Conservation (phyloP, 2,888 invertebrate species). For the Myopa tessellatipennis region DNA sequence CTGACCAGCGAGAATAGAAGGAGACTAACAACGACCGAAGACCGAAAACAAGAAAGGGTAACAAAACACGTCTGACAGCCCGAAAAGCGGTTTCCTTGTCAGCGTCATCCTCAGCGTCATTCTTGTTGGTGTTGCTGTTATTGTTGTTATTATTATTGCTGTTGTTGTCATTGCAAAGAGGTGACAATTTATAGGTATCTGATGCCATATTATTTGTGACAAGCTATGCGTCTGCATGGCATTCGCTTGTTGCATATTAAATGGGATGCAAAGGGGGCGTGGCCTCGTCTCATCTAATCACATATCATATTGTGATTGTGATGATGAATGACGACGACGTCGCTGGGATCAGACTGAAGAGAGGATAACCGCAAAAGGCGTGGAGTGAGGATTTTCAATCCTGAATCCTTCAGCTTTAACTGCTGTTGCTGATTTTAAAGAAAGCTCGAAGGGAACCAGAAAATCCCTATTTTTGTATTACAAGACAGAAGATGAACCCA, state of each 20-base stretch:
- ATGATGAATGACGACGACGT: background rate
- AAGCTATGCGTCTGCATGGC: constrained; percentile 27
- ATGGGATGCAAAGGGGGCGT: background rate
- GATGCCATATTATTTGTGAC: constrained; percentile 32
- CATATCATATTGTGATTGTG: background rate
- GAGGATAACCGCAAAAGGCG: background rate
- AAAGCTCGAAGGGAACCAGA: no score
- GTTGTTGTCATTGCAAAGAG: constrained; percentile 1
- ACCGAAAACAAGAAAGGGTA: background rate
- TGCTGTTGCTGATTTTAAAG: no score
- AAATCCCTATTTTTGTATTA: no score
- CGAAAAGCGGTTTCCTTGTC: background rate
- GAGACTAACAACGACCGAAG: no score
- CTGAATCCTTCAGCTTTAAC: no score
- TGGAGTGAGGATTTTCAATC: background rate
- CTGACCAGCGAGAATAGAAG: no score
- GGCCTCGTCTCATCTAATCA: background rate
- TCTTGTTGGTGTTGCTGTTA: background rate
- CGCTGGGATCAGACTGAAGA: background rate
- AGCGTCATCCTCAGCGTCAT: background rate
- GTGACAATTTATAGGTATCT: constrained; percentile 22
- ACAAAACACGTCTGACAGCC: background rate
- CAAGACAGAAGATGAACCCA: no score
- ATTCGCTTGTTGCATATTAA: constrained; percentile 33
- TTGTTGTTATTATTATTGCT: background rate